Evolutionary conservation across 2,888 invertebrate species (phyloP).

Genomic region (Pheosia tremula): DNA sequence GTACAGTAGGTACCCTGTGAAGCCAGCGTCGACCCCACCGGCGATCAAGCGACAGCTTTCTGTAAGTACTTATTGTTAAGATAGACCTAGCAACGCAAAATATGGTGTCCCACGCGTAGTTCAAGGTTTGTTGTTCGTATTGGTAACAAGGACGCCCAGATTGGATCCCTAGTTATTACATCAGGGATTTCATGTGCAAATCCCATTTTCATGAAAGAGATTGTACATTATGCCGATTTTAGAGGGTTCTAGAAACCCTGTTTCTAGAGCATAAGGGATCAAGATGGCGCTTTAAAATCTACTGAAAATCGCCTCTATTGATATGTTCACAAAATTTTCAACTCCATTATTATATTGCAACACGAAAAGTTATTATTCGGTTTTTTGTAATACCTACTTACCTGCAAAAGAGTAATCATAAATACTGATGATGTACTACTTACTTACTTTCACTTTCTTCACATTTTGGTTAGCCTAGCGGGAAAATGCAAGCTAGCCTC

Average conservation of each 20-base stretch:
- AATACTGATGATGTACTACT: background rate
- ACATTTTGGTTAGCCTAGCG: background rate
- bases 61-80: constrained; percentile 63
- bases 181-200: too few species aligned
- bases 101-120: too few species aligned
- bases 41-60: constrained; percentile 94
- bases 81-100: too few species aligned
- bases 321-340: background rate
- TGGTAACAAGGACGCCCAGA: too few species aligned
- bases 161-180: too few species aligned
- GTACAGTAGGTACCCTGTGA: constrained; percentile 77
- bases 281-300: too few species aligned
- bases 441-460: constrained; percentile 3
- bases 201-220: too few species aligned
- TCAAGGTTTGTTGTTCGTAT: too few species aligned
- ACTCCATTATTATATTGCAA: background rate
- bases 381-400: background rate
- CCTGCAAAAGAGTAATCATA: background rate
- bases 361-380: background rate
- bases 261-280: too few species aligned
- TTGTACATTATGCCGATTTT: too few species aligned
- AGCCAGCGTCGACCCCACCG: constrained; percentile 93
- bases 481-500: background rate
- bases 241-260: too few species aligned
- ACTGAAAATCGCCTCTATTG: background rate